Conservation (phyloP, 2,113 vertebrate genomes). For the Acanthochromis polyacanthus region DNA sequence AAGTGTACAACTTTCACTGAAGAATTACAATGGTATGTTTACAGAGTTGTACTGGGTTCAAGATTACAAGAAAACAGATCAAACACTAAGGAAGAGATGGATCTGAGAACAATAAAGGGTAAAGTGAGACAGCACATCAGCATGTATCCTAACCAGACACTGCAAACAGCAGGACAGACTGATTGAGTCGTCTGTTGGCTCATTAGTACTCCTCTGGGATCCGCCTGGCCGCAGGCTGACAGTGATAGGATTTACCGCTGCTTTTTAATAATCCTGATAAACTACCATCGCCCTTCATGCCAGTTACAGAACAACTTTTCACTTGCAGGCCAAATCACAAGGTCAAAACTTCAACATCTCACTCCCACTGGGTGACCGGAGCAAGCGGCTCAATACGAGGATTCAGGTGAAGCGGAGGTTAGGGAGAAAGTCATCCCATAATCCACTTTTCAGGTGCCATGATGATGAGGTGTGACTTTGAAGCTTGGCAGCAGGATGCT, state of each 20-base stretch:
- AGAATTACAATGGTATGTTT: too few relatives aligned
- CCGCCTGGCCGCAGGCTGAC: slow-evolving; percentile 4
- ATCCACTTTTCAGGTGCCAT: background rate
- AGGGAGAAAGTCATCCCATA: background rate
- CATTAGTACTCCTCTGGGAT: slow-evolving; percentile 30
- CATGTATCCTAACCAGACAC: slow-evolving; percentile 4
- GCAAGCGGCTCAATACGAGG: background rate
- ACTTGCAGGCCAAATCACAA: slow-evolving; percentile 25
- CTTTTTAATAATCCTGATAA: slow-evolving; percentile 44
- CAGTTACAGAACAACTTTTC: slow-evolving; percentile 1
- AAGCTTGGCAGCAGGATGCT: background rate
- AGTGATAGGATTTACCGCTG: slow-evolving; percentile 11
- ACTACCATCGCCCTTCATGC: slow-evolving; percentile 4
- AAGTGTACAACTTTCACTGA: too few relatives aligned
- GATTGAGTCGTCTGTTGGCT: slow-evolving; percentile 30
- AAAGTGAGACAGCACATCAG: background rate
- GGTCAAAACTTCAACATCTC: slow-evolving; percentile 5
- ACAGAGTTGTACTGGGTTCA: too few relatives aligned
- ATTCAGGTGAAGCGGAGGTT: background rate
- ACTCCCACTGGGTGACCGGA: background rate
- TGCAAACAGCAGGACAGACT: slow-evolving; percentile 25
- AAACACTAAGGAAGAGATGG: too few relatives aligned
- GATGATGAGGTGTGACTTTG: background rate
- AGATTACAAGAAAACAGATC: too few relatives aligned
- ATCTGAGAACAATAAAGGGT: background rate